phyloP scores from a whole-genome alignment of 1,140 invertebrate genomes.

The Temnothorax curvispinosus region DNA sequence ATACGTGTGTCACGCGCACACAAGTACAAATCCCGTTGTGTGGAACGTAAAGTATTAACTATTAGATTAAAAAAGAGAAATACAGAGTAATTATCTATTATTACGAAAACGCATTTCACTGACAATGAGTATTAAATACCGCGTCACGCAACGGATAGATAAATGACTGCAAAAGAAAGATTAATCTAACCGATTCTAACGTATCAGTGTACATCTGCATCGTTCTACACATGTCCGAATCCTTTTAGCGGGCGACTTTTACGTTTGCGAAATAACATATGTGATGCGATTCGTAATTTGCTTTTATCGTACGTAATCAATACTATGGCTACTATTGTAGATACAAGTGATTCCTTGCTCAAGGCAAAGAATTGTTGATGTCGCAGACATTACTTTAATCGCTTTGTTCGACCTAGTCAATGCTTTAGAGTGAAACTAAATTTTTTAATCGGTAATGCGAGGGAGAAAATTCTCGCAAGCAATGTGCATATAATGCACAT shows the following conservation, averaged over 20 bases:
- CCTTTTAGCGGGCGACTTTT: neutral
- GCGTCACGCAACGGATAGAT: too few species aligned
- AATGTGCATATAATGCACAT: constrained; percentile 28
- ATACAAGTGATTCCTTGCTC: constrained; percentile 12
- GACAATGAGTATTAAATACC: constrained; percentile 17
- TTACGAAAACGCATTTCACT: neutral
- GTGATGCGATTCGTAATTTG: neutral
- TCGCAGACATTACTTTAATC: constrained; percentile 23
- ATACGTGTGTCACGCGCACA: neutral
- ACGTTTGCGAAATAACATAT: neutral
- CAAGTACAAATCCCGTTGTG: constrained; percentile 44
- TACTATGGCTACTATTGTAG: constrained; percentile 26
- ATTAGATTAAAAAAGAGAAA: constrained; percentile 3
- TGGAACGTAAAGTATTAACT: constrained; percentile 15
- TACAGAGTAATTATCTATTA: constrained; percentile 19
- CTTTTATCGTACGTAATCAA: neutral
- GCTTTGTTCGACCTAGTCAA: constrained; percentile 36
- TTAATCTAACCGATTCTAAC: neutral
- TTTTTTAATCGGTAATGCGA: constrained; percentile 4
- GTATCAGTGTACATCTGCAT: neutral
- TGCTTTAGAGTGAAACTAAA: constrained; percentile 10
- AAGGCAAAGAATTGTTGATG: constrained; percentile 31
- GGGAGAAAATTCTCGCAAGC: neutral
- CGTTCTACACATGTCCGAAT: constrained; percentile 17
- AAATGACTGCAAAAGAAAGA: neutral